Percentiles rank a stretch among this genome's conserved stretches.
These are phyloP conservation scores for Mesoligia furuncula DNA, from an alignment of 2,888 invertebrate genomes.

Conservation along the genomic window DNA sequence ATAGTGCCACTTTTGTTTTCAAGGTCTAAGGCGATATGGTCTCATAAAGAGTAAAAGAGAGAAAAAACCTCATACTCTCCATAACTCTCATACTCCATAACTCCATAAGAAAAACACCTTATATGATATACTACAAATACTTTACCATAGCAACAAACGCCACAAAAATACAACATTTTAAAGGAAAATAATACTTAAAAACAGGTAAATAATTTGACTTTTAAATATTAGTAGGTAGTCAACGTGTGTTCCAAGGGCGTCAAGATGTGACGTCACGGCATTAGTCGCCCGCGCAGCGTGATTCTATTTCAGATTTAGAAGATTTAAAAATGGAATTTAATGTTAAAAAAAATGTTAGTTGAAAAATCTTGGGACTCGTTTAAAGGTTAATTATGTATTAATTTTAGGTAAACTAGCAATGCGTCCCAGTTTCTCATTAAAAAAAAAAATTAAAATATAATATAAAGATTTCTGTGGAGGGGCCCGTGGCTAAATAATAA, in stretches of 20 bases:
- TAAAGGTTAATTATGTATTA: background rate
- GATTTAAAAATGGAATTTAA: constrained; percentile 21
- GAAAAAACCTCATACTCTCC: too few species aligned
- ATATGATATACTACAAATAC: too few species aligned
- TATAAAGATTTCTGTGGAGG: too few species aligned
- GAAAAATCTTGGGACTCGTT: background rate
- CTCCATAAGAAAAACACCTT: too few species aligned
- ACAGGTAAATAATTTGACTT: constrained; percentile 64
- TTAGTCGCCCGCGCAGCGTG: constrained; percentile 26
- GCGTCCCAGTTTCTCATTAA: too few species aligned
- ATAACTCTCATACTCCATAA: too few species aligned
- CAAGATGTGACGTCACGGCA: constrained; percentile 52
- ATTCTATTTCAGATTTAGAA: constrained; percentile 12
- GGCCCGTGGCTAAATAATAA: too few species aligned
- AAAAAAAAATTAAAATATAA: too few species aligned
- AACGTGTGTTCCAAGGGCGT: constrained; percentile 59
- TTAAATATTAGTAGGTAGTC: constrained; percentile 49
- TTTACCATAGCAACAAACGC: constrained; percentile 23
- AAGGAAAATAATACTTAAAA: constrained; percentile 20
- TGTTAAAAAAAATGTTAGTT: background rate
- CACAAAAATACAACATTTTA: constrained; percentile 20
- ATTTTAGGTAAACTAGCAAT: background rate
- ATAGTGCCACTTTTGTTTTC: too few species aligned
- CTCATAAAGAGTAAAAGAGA: too few species aligned
- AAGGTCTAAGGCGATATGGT: too few species aligned